Evolutionary conservation across 2,888 invertebrate species (phyloP), one percentile per base, ranked within the genome.

Genomic region (Pristionchus exspectatus): DNA sequence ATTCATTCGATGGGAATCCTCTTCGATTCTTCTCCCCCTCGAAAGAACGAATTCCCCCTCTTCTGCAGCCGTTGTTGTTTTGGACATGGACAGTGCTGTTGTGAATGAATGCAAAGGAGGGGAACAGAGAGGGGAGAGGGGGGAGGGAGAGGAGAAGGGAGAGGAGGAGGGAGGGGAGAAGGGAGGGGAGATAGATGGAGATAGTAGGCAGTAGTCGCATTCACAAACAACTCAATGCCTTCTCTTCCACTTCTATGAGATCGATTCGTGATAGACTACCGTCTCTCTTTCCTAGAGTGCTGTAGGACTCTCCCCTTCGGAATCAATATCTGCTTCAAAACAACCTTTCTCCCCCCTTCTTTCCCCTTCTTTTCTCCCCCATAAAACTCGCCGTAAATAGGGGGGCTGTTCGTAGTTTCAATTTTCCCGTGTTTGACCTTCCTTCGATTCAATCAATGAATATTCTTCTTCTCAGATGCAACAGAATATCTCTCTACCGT

Each of bases 401-500:
- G 54, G n/a, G 44, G 44, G 33, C 9, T 0, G 54, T 83, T 74
- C 74, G 21, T 21, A 18, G n/a, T n/a, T 27, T 69, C 24, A 38
- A 24, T 4, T 74, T 74, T 3, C 38, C 38, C 33, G 5, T 38
- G 74, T 59, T 59, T 38, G 16, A 38, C 38, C 33, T 38, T 33
- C 18, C 18, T 74, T 38, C 38, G 12, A 16, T 4, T 38, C 27
- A 50, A n/a, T 38, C 38, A 74, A 74, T 74, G 16, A 33, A 74
- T 74, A 74, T 74, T 74, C 21, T 50, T 50, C n/a, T 12, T 69
- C 30, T 69, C 69, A 74, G 74, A 74, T 74, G 74, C 74, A 83
- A 30, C 83, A 84, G 83, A 85, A 85, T 63, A 85, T 85, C 63
- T n/a, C 93, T 24, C 93, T 93, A 21, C 94, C 94, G 18, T 94